These are phyloP conservation scores for Biston stratarius DNA, from an alignment of 2,888 invertebrate genomes.

Conservation along the genomic window DNA sequence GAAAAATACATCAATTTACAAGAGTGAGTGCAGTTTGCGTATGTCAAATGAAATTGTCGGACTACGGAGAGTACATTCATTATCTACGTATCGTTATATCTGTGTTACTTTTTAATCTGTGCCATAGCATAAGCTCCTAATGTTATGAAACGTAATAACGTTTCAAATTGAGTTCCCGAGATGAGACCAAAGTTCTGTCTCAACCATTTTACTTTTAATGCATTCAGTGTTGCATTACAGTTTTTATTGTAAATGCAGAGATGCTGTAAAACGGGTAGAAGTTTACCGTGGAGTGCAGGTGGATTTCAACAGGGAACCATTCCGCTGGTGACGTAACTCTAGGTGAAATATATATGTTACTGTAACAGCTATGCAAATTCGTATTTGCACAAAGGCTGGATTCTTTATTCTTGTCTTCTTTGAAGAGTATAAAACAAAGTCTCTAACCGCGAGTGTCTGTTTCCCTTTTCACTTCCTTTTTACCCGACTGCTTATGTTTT, in stretches of 20 bases:
- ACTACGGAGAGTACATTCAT: too few relatives aligned
- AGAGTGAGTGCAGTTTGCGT: too few relatives aligned
- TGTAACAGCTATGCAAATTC: background rate
- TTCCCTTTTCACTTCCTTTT: too few relatives aligned
- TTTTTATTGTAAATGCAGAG: slow-evolving; percentile 40
- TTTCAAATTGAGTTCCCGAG: background rate
- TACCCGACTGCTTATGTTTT: too few relatives aligned
- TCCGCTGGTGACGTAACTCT: background rate
- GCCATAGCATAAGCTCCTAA: background rate
- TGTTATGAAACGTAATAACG: background rate
- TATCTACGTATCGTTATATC: too few relatives aligned
- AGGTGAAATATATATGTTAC: background rate
- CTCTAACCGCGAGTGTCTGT: too few relatives aligned
- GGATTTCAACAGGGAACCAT: slow-evolving; percentile 7
- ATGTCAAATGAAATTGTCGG: too few relatives aligned
- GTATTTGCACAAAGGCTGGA: too few relatives aligned
- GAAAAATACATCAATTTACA: too few relatives aligned
- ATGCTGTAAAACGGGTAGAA: slow-evolving; percentile 34
- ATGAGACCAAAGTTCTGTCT: slow-evolving; percentile 26
- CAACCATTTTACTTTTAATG: slow-evolving; percentile 38
- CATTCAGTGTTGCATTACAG: slow-evolving; percentile 44
- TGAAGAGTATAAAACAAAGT: too few relatives aligned
- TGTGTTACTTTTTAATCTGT: too few relatives aligned
- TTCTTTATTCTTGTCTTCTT: too few relatives aligned
- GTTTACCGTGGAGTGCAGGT: slow-evolving; percentile 18